A percentile compares a stretch with the other conserved stretches of the same genome.
phyloP scores from a whole-genome alignment of 2,797 vertebrate species.

The Characodon lateralis region DNA sequence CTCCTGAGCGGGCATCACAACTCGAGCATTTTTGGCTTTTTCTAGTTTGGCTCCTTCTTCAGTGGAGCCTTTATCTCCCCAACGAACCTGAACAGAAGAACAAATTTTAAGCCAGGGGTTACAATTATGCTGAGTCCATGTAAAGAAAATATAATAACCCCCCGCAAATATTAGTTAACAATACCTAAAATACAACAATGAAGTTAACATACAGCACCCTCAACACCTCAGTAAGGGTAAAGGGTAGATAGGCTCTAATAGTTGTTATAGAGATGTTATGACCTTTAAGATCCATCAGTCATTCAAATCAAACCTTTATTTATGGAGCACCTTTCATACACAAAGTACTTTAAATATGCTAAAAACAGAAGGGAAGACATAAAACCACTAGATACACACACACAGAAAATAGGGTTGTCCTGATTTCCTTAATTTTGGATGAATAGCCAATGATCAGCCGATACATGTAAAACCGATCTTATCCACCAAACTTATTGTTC shows the following conservation, averaged over 20 bases:
- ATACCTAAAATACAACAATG: not conserved
- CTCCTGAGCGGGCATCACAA: constrained; percentile 92
- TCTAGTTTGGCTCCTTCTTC: constrained; percentile 98
- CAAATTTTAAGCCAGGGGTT: not conserved
- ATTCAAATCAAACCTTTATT: not conserved
- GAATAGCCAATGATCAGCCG: too few relatives aligned
- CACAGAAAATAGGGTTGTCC: not conserved
- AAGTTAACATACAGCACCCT: not conserved
- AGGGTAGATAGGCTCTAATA: not conserved
- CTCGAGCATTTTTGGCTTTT: constrained; percentile 95
- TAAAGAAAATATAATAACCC: not conserved
- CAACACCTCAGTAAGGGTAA: too few relatives aligned
- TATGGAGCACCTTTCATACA: not conserved
- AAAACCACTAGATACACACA: not conserved
- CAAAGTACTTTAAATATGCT: not conserved
- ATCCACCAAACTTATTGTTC: too few relatives aligned
- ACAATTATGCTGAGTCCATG: not conserved
- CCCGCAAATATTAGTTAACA: not conserved
- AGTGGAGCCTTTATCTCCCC: constrained; percentile 97
- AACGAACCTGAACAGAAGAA: constrained; percentile 86
- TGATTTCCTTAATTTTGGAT: too few relatives aligned
- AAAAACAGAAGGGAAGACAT: not conserved
- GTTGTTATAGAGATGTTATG: not conserved
- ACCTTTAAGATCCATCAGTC: not conserved
- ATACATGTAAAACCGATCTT: too few relatives aligned